Percentiles rank a stretch among this genome's conserved stretches.
Evolutionary conservation across 2,797 vertebrate species (phyloP).

Genomic region (Lagodon rhomboides): DNA sequence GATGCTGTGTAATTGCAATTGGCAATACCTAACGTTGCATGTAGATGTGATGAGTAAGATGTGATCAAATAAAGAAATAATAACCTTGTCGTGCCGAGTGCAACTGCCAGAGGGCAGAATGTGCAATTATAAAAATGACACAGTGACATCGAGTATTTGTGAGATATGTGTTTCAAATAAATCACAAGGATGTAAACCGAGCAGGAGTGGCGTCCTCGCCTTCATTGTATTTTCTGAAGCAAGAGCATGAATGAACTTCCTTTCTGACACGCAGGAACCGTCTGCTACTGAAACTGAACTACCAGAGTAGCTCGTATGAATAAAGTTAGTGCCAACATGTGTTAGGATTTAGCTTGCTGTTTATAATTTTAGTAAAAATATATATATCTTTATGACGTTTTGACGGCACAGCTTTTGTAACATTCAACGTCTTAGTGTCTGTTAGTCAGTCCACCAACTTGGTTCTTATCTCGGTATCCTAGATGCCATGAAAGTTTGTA

Average conservation of each 20-base stretch:
- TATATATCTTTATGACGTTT: background rate
- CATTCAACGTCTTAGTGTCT: background rate
- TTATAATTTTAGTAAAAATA: background rate
- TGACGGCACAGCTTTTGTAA: background rate
- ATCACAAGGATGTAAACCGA: conserved; percentile 16
- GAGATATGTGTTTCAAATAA: conserved; percentile 35
- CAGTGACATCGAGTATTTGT: conserved; percentile 60
- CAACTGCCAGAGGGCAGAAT: conserved; percentile 26
- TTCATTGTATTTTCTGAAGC: background rate
- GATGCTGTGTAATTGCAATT: conserved; percentile 48
- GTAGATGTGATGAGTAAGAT: conserved; percentile 36
- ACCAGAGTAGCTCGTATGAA: background rate
- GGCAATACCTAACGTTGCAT: conserved; percentile 34
- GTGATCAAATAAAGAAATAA: conserved; percentile 31
- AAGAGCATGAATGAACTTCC: conserved; percentile 2
- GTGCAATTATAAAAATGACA: conserved; percentile 36
- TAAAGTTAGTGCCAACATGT: background rate
- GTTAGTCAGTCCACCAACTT: too few species aligned
- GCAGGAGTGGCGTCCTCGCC: background rate
- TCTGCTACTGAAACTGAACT: background rate
- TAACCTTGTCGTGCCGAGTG: conserved; percentile 10
- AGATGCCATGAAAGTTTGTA: too few species aligned
- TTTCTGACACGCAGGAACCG: background rate
- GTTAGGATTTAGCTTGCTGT: conserved; percentile 4
- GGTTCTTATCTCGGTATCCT: too few species aligned